phyloP scores from a whole-genome alignment of 2,797 vertebrate species.

The Antrozous pallidus region DNA sequence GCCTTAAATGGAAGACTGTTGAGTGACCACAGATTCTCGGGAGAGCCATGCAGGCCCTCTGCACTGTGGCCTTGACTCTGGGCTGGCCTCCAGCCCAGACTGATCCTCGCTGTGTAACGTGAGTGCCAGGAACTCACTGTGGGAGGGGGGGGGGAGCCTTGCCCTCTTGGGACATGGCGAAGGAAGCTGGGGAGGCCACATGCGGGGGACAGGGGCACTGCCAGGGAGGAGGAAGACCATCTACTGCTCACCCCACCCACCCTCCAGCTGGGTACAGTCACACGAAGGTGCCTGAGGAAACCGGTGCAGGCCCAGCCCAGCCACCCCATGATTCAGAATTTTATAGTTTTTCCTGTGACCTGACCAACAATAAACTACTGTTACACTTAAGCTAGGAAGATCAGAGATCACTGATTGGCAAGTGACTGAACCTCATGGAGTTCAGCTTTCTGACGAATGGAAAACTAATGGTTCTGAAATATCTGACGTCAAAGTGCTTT shows the following conservation, averaged over 20 bases:
- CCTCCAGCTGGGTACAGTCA: neutral
- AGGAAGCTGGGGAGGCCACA: neutral
- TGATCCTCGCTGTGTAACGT: neutral
- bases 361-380: neutral
- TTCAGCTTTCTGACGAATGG: neutral
- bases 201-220: neutral
- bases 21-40: neutral
- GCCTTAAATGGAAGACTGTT: neutral
- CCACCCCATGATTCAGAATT: neutral
- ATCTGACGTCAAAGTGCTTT: neutral
- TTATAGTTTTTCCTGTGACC: too few species aligned
- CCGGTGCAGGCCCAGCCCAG: neutral
- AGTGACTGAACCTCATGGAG: neutral
- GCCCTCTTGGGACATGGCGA: neutral
- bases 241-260: neutral
- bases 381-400: neutral
- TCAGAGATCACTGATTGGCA: neutral
- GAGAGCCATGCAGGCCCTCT: neutral
- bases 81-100: neutral
- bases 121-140: neutral
- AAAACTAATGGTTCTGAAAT: neutral
- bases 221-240: neutral
- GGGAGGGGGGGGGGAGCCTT: neutral
- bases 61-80: neutral
- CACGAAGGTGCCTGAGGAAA: neutral